These are phyloP conservation scores for Nymphalis polychloros DNA, from an alignment of 2,888 invertebrate genomes.

Conservation along the genomic window DNA sequence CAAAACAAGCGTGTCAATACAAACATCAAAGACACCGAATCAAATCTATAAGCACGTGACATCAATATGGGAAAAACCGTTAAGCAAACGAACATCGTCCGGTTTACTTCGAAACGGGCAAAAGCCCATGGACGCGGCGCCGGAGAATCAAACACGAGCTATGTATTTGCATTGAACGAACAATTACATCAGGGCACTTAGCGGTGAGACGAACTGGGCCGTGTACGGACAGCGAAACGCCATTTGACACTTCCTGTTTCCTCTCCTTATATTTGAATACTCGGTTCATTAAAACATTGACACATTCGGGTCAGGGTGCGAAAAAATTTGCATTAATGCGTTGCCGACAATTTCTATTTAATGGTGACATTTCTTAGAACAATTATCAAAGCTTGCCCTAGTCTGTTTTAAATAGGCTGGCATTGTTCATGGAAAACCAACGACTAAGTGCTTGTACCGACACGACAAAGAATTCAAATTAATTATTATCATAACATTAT, in stretches of 20 bases:
- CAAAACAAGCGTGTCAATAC: background rate
- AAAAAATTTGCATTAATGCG: conserved; percentile 47
- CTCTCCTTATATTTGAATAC: conserved; percentile 63
- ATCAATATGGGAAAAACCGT: conserved; percentile 52
- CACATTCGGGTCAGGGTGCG: conserved; percentile 57
- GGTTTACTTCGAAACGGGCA: conserved; percentile 47
- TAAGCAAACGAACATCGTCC: conserved; percentile 54
- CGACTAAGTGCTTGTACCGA: conserved; percentile 12
- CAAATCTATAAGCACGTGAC: conserved; percentile 33
- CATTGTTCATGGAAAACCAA: background rate
- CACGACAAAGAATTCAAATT: too few relatives aligned
- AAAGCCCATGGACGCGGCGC: conserved; percentile 43
- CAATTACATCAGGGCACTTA: conserved; percentile 79
- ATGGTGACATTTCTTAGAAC: conserved; percentile 5
- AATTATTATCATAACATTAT: too few relatives aligned
- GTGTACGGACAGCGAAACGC: conserved; percentile 76
- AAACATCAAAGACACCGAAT: conserved; percentile 27
- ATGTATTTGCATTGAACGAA: conserved; percentile 76
- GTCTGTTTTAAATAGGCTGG: background rate
- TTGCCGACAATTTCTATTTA: conserved; percentile 7
- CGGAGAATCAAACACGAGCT: conserved; percentile 55
- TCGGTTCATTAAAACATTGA: conserved; percentile 49
- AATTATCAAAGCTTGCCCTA: conserved; percentile 4
- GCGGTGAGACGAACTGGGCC: conserved; percentile 73
- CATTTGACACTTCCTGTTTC: conserved; percentile 81